These are phyloP conservation scores for Ellobius talpinus DNA, from an alignment of 2,113 vertebrate genomes.

Conservation along the genomic window DNA sequence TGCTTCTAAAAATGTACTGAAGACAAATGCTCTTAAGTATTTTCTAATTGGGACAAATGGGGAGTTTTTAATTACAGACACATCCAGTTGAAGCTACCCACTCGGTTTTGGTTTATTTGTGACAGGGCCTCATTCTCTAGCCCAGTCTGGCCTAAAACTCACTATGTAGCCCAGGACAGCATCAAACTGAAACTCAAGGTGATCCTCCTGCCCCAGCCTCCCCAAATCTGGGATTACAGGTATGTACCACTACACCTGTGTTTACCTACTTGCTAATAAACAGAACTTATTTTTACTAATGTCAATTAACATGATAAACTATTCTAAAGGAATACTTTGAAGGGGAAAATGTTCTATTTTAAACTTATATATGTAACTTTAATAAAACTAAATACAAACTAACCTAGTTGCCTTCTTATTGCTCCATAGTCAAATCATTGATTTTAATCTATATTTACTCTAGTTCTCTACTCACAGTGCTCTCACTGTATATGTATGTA, in stretches of 20 bases:
- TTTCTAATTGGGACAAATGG: conserved; percentile 51
- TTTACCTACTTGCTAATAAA: conserved; percentile 37
- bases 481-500: not conserved
- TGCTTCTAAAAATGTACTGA: not conserved
- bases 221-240: not conserved
- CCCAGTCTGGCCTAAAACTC: not conserved
- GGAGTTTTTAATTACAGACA: conserved; percentile 51
- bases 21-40: conserved; percentile 16
- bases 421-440: conserved; percentile 58
- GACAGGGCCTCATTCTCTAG: not conserved
- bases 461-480: not conserved
- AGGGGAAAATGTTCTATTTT: conserved; percentile 35
- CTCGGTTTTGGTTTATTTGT: not conserved
- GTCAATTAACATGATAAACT: not conserved
- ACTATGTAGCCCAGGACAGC: not conserved
- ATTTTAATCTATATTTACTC: conserved; percentile 40
- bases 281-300: conserved; percentile 1
- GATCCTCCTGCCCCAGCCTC: not conserved
- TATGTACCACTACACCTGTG: not conserved
- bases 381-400: conserved; percentile 64
- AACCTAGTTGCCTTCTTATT: conserved; percentile 63
- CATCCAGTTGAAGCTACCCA: conserved; percentile 8
- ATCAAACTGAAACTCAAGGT: not conserved
- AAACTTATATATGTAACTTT: conserved; percentile 62
- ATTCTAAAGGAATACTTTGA: conserved; percentile 26